Evolutionary conservation across 2,888 invertebrate species (phyloP).

Genomic region (Amiota minor): DNA sequence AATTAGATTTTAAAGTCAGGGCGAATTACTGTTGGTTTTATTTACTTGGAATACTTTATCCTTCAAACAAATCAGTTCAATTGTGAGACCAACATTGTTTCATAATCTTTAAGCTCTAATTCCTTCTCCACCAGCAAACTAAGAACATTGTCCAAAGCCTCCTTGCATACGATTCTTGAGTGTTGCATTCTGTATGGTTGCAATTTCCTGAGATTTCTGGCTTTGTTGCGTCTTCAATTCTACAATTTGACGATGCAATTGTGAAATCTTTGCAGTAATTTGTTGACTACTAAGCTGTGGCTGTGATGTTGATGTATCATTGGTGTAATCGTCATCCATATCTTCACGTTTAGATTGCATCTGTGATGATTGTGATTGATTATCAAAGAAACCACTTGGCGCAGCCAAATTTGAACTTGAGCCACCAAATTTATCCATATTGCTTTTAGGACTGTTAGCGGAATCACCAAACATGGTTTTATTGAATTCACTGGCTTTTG

Average conservation of each 20-base stretch:
- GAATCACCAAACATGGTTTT: conserved; percentile 69
- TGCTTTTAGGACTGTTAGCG: conserved; percentile 58
- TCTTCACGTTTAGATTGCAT: conserved; percentile 60
- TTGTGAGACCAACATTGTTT: conserved; percentile 64
- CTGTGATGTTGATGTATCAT: conserved; percentile 55
- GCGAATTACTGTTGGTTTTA: neutral
- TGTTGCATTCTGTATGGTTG: conserved; percentile 88
- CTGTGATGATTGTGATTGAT: conserved; percentile 40
- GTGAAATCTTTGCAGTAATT: conserved; percentile 80
- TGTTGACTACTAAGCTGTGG: conserved; percentile 74
- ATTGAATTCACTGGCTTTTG: conserved; percentile 66
- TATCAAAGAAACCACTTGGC: conserved; percentile 67
- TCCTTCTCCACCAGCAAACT: conserved; percentile 87
- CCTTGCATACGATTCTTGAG: conserved; percentile 87
- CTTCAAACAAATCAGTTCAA: neutral
- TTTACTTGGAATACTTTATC: conserved; percentile 2
- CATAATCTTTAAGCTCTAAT: conserved; percentile 76
- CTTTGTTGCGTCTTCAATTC: conserved; percentile 83
- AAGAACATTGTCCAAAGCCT: conserved; percentile 84
- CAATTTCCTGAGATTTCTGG: conserved; percentile 87
- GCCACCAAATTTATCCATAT: conserved; percentile 60
- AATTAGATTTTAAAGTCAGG: neutral
- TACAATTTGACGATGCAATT: conserved; percentile 82
- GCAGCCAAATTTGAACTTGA: conserved; percentile 70
- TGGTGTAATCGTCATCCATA: conserved; percentile 67